Percentiles rank a stretch among this genome's conserved stretches.
Conservation (phyloP, 2,888 invertebrate species). For the Julus scandinavius region DNA sequence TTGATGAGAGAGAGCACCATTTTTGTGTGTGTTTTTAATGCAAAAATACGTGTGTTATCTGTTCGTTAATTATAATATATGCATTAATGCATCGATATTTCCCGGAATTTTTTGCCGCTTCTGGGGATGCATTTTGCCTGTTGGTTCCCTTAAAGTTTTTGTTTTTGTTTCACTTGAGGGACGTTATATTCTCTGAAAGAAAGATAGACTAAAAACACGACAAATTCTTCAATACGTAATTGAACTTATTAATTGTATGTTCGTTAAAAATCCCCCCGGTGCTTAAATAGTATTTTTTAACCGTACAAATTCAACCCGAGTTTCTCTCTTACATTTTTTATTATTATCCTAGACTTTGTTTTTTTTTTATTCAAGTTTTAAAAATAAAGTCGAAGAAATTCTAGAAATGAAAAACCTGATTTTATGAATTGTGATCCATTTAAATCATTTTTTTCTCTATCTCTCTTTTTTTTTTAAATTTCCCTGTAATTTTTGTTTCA, state of each 20-base stretch:
- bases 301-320: background rate
- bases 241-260: conserved; percentile 1
- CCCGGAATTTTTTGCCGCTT: conserved; percentile 34
- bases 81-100: conserved; percentile 12
- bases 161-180: conserved; percentile 46
- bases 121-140: conserved; percentile 43
- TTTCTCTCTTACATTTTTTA: background rate
- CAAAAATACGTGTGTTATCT: conserved; percentile 46
- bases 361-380: background rate
- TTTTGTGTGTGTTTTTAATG: conserved; percentile 45
- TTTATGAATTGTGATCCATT: conserved; percentile 24
- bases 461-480: conserved; percentile 16
- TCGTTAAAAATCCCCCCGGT: conserved; percentile 29
- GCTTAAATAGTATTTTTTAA: conserved; percentile 15
- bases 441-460: background rate
- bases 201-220: conserved; percentile 42
- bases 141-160: conserved; percentile 44
- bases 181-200: conserved; percentile 40
- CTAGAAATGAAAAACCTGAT: background rate
- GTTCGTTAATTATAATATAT: conserved; percentile 17
- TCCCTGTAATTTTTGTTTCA: background rate
- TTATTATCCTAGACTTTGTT: background rate
- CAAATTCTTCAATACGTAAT: conserved; percentile 46
- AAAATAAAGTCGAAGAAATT: background rate
- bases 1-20: conserved; percentile 31